Base-by-base conservation (phyloP, 2,113 vertebrate genomes). In the Silurus asotus region DNA sequence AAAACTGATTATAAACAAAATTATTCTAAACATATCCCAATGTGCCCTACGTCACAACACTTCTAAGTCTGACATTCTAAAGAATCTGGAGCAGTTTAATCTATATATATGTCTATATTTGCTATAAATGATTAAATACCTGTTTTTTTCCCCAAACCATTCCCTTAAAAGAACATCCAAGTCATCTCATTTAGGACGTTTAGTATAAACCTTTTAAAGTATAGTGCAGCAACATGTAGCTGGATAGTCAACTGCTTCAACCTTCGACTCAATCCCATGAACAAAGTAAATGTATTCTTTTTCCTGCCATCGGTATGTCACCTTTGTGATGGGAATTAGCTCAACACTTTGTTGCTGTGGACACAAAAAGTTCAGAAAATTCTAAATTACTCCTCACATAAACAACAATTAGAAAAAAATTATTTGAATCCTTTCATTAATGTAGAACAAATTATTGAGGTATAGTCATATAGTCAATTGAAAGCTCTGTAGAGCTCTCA, bases 261-360 rank as follows among this genome's bases (percentile, higher is more conserved):
- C 94, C 87, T 93, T 89, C 74, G 92, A 93, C 82, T 96, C 95
- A 4, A 93, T 95, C 15, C 96, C 96, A 75, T 94, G 95, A 70
- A 96, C 93, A 89, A 91, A 96, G 90, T 96, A 96, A 78, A 90
- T 62, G 62, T 93, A 87, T 0, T 84, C 64, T 17, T 92, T 93
- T 78, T 88, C 94, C 88, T 95, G 93, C 96, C 95, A 96, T 1
- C 64, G 64, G 88, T 95, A 96, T 25, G 81, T 90, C 59, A 95
- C 93, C 78, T 93, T 95, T 48, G 94, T 95, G 75, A 96, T 87
- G 0, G 96, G 95, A 76, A 96, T 95, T 88, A 96, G 85, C 86
- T 96, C 95, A 4, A 96, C 88, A 37, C 88, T 93, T 86, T 96
- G 96, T 87, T 94, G 94, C 96, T 96, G 92, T 37, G 72, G 90